Conservation (phyloP, 2,888 invertebrate species). For the Phaonia tiefii region DNA sequence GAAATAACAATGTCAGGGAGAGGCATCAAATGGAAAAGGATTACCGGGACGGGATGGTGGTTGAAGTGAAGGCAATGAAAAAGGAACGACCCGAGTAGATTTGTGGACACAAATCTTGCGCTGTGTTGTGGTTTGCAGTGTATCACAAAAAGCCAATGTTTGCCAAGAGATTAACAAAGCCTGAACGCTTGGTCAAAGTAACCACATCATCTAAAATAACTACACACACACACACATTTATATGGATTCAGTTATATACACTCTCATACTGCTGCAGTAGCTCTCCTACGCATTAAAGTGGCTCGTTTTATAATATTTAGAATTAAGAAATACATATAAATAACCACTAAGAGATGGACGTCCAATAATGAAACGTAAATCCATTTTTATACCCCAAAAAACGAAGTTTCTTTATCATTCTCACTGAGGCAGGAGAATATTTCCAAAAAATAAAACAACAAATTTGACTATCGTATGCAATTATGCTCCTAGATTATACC, state of each 20-base stretch:
- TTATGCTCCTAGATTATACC: too few relatives aligned
- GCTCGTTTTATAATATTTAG: background rate
- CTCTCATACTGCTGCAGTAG: constrained; percentile 3
- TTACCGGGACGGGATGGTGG: background rate
- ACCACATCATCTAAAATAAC: constrained; percentile 54
- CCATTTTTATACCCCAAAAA: too few relatives aligned
- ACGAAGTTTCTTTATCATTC: too few relatives aligned
- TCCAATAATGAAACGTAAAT: too few relatives aligned
- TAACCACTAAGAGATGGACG: too few relatives aligned
- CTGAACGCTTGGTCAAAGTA: constrained; percentile 63
- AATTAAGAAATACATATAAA: background rate
- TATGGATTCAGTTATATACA: too few relatives aligned
- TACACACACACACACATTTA: constrained; percentile 25
- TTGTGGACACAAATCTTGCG: constrained; percentile 58
- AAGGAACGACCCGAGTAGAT: constrained; percentile 38
- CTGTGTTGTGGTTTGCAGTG: constrained; percentile 50
- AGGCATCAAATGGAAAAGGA: background rate
- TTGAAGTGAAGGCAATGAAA: background rate
- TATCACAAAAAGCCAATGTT: constrained; percentile 56
- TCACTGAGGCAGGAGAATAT: too few relatives aligned
- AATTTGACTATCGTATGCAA: too few relatives aligned
- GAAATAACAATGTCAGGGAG: background rate
- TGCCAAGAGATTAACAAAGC: constrained; percentile 62
- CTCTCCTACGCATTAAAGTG: constrained; percentile 13
- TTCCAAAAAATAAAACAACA: too few relatives aligned